Base-by-base conservation (phyloP, 2,113 vertebrate genomes). In the Saccopteryx leptura region DNA sequence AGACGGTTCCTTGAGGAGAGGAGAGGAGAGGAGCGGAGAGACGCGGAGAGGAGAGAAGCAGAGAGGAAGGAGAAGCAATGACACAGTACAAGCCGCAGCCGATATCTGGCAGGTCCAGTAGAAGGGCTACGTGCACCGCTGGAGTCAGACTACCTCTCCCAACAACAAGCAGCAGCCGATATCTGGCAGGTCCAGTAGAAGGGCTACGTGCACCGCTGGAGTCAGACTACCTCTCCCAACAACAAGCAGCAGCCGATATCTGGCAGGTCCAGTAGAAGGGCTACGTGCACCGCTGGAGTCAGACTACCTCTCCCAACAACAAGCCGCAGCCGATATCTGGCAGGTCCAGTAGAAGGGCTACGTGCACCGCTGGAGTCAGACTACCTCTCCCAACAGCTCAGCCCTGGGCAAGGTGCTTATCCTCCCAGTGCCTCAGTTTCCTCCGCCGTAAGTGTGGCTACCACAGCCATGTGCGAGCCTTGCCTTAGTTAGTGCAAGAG, bases 71-170 rank as follows among this genome's bases (percentile, higher is more conserved):
- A 86, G 28, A 63, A 66, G 23, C n/a, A 28, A 14, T 4, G 28
- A 14, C 39, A 12, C 3, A 31, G 76, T 2, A 19, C 56, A 72
- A 46, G 46, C 9, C 28, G 52, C 69, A 69, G 74, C 39, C 39
- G 39, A 7, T 4, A 4, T 19, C 2, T 13, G 48, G 18, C 19
- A 15, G 50, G 18, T 8, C 5, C 24, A 1, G 33, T 0, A 3
- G 19, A 50, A 46, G 0, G 6, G 61, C 31, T 2, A 0, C 9
- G 0, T 0, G 23, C 14, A 11, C 33, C 14, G 4, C 33, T 11
- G 23, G 60, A 28, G 9, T 18, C 50, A 2, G 54, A n/a, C n/a
- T n/a, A n/a, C n/a, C n/a, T n/a, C n/a, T n/a, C n/a, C n/a, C n/a
- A n/a, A n/a, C n/a, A n/a, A 19, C 56, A 72, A 46, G 46, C 9